phyloP scores from a whole-genome alignment of 2,113 vertebrate species.

The Pituophis catenifer region DNA sequence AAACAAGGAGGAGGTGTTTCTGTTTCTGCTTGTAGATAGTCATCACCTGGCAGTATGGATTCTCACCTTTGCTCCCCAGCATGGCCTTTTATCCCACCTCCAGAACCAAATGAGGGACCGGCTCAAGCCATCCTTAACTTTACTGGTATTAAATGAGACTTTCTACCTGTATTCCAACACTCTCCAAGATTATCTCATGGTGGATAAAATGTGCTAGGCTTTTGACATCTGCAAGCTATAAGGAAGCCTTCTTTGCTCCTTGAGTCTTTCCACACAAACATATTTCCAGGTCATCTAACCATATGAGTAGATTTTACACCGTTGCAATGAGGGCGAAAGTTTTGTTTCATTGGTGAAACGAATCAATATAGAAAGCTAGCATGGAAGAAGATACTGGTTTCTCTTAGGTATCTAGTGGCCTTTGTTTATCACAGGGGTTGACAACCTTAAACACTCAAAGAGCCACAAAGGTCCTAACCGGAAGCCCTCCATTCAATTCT shows the following conservation, averaged over 20 bases:
- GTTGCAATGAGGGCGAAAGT: not conserved
- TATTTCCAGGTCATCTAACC: not conserved
- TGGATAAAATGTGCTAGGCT: not conserved
- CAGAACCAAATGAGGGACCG: not conserved
- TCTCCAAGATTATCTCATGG: not conserved
- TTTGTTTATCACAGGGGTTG: not conserved
- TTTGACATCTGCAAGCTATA: too few species aligned
- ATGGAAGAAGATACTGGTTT: not conserved
- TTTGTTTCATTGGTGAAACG: not conserved
- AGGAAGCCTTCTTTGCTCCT: too few species aligned
- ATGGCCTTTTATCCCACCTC: not conserved
- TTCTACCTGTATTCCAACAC: not conserved
- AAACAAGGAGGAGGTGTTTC: not conserved
- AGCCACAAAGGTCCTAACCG: too few species aligned
- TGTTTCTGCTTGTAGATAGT: not conserved
- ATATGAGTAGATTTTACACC: not conserved
- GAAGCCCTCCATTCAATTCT: too few species aligned
- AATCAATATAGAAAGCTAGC: not conserved
- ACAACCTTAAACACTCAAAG: too few species aligned
- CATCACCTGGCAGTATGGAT: not conserved
- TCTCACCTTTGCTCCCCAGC: not conserved
- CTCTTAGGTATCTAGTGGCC: too few species aligned
- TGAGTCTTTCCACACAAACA: not conserved
- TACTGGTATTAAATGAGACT: not conserved
- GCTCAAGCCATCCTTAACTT: not conserved